Evolutionary conservation across 2,888 invertebrate species (phyloP).

Genomic region (Drosophila cracens): DNA sequence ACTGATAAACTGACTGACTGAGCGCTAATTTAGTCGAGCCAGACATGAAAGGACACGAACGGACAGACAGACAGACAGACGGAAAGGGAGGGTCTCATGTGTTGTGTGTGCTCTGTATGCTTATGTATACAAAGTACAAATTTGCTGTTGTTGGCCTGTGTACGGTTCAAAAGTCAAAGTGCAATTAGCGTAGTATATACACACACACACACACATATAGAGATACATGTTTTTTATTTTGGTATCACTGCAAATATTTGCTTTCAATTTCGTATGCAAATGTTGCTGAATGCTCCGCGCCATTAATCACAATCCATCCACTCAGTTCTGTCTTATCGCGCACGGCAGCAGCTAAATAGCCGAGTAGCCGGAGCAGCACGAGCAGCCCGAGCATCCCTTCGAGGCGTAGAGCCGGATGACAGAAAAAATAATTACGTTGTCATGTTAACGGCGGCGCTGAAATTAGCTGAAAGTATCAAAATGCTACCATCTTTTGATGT

Average conservation of each 20-base stretch:
- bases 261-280: constrained; percentile 82
- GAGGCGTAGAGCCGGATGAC: constrained; percentile 48
- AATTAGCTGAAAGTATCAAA: constrained; percentile 78
- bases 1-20: constrained; percentile 9
- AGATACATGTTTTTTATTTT: constrained; percentile 18
- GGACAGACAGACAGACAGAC: constrained; percentile 13
- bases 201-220: background rate
- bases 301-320: constrained; percentile 55
- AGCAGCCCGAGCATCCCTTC: constrained; percentile 34
- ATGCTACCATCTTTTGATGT: constrained; percentile 73
- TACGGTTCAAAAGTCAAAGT: constrained; percentile 74
- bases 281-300: constrained; percentile 53
- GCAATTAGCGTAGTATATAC: constrained; percentile 63
- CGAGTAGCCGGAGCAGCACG: background rate
- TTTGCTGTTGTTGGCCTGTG: constrained; percentile 10
- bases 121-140: constrained; percentile 14
- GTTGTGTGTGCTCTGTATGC: constrained; percentile 1
- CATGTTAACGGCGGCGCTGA: constrained; percentile 75
- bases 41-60: constrained; percentile 33
- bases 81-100: background rate
- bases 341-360: constrained; percentile 8
- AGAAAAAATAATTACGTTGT: constrained; percentile 78
- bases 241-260: constrained; percentile 75
- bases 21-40: constrained; percentile 55
- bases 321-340: constrained; percentile 41